Evolutionary conservation across 1,140 invertebrate genomes (phyloP).

Genomic region (Notospermus geniculatus): DNA sequence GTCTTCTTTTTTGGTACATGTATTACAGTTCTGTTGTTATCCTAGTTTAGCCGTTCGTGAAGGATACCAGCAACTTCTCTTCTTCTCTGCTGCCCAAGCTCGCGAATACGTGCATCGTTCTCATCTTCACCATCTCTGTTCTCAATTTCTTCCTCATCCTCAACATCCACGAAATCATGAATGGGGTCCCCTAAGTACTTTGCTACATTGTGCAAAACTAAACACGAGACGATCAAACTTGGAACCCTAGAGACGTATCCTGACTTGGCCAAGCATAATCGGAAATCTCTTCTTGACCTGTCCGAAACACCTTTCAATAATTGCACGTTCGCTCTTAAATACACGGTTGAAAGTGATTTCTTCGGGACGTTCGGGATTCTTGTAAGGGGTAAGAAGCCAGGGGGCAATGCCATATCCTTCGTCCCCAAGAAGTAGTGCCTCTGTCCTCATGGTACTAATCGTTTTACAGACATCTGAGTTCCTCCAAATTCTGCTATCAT

Average conservation of each 20-base stretch:
- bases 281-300: slow-evolving; percentile 7
- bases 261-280: background rate
- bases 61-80: background rate
- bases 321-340: slow-evolving; percentile 2
- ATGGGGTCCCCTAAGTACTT: background rate
- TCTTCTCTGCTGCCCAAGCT: background rate
- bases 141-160: background rate
- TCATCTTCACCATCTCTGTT: background rate
- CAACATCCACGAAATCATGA: background rate
- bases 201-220: slow-evolving; percentile 1
- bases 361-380: background rate
- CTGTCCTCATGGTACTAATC: background rate
- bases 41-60: background rate
- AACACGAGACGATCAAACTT: background rate
- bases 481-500: slow-evolving; percentile 6
- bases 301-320: slow-evolving; percentile 10
- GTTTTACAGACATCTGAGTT: background rate
- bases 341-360: background rate
- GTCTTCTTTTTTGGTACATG: too few species aligned
- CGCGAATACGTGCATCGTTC: background rate
- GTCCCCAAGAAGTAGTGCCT: background rate
- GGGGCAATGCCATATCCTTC: slow-evolving; percentile 8
- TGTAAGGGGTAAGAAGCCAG: slow-evolving; percentile 5
- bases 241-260: background rate
- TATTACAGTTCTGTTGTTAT: too few species aligned